Percentiles rank a stretch among this genome's conserved stretches.
Conservation (phyloP, 2,888 invertebrate genomes). For the Sinelater perroti region DNA sequence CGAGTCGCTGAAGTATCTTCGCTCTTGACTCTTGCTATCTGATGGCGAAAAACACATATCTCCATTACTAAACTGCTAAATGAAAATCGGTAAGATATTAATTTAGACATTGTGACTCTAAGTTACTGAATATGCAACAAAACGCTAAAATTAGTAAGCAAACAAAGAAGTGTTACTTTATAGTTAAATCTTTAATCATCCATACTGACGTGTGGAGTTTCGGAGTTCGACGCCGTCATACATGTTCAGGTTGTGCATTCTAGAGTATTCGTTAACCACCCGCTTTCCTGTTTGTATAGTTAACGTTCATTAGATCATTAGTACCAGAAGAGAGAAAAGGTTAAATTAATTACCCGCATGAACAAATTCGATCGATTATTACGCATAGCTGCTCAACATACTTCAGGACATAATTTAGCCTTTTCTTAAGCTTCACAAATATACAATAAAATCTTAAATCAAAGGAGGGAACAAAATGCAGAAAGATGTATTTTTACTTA, state of each 20-base stretch:
- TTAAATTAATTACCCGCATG: no score
- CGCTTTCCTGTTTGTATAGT: slow-evolving; percentile 67
- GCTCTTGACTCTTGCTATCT: slow-evolving; percentile 59
- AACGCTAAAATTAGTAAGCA: slow-evolving; percentile 15
- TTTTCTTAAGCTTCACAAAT: no score
- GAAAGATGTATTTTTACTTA: no score
- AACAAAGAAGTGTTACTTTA: slow-evolving; percentile 21
- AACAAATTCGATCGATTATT: no score
- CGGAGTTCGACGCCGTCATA: slow-evolving; percentile 79
- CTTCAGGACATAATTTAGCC: no score
- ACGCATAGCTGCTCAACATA: no score
- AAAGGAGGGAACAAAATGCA: no score
- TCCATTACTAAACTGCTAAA: slow-evolving; percentile 44
- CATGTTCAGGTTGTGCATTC: slow-evolving; percentile 78
- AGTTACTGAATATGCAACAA: slow-evolving; percentile 1
- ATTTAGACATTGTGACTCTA: not conserved
- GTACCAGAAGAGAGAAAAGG: not conserved
- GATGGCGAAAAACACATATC: slow-evolving; percentile 46
- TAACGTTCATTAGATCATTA: slow-evolving; percentile 5
- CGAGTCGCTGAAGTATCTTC: slow-evolving; percentile 55
- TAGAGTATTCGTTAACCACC: slow-evolving; percentile 78
- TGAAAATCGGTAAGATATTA: not conserved
- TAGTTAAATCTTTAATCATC: slow-evolving; percentile 71
- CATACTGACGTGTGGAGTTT: slow-evolving; percentile 81
- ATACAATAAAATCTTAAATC: no score